Evolutionary conservation across 2,888 invertebrate species (phyloP), one percentile per base, ranked within the genome.

Genomic region (Nesidiocoris tenuis): DNA sequence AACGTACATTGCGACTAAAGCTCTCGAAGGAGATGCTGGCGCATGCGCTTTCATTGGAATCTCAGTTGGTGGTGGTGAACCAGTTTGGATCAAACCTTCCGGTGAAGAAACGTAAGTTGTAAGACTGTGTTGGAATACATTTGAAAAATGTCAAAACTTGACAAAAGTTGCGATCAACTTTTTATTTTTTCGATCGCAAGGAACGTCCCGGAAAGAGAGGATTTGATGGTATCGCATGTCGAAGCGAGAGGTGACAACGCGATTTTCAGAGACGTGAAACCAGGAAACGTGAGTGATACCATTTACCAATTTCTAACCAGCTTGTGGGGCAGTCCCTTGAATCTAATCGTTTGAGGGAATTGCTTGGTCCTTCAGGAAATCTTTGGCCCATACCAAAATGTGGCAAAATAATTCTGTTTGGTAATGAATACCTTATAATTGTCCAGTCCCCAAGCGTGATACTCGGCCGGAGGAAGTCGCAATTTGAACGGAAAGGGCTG

Each of bases 21-120:
- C 25, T 1, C 54, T 74, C 0, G 74, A 74, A 19, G 65, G 56
- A 12, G 39, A 65, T 24, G n/a, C 54, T 3, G 74, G 74, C 22
- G 65, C 22, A 19, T 74, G 74, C 74, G 64, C 65, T 12, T 74
- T 39, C 56, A 66, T 74, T 18, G 74, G 65, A 17, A 57, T 74
- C 17, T 74, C 74, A 2, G 65, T 66, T 5, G 74, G 74, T 7
- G 64, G 64, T 5, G 57, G 24, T 18, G 74, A 74, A 19, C 74
- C 74, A 16, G 19, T 55, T 18, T 74, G 74, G 74, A 54, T 74
- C 16, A 74, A 55, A 65, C 74, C 74, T 17, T 21, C 57, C 1
- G 74, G 74, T 5, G 65, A 74, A 65, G 24, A 17, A 24, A 57
- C 64, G 74, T 74, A 18, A 65, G 64, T 71, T 5, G 9, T n/a